Evolutionary conservation across 1,140 invertebrate species (phyloP), one percentile per base, ranked within the genome.

Genomic region (Anoplophora glabripennis): DNA sequence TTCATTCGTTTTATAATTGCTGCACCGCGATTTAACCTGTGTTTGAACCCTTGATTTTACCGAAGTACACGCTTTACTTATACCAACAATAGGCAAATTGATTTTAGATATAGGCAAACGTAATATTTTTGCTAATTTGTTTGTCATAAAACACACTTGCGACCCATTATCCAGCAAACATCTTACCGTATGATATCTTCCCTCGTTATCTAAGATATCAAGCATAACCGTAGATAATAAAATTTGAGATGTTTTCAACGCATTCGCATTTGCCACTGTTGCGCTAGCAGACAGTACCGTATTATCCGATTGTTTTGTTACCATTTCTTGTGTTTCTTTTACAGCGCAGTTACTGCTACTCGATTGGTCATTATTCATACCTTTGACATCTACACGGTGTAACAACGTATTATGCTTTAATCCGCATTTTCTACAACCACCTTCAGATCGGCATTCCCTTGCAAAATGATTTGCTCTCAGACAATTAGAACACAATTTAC

Each of bases 381-480:
- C n/a, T 18, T 47, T 10, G 51, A 12, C 17, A 7, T 12, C 51
- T 21, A 42, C 57, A 4, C 44, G 14, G 34, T 63, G 61, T 45
- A 59, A 49, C 18, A 52, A 17, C 12, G 61, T 59, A 40, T 63
- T 63, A 47, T 55, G 57, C 44, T 57, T 41, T 33, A 37, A 37
- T 18, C 36, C 15, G 47, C 58, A 60, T 38, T 46, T 55, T 48
- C 47, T 61, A 38, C 59, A 61, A 41, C 34, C 42, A 9, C n/a
- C n/a, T n/a, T 33, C 21, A n/a, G 46, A 49, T n/a, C 34, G 14
- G 28, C 59, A 61, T 12, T 61, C 38, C 7, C 44, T 41, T 37
- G 28, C 34, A 35, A 56, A 44, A 45, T 63, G 57, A 17, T 46
- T 47, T 11, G 38, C 11, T 12, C 46, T 12, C 36, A 57, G 36